These are phyloP conservation scores for Typhlomys cinereus DNA, from an alignment of 2,113 vertebrate genomes.

Conservation along the genomic window DNA sequence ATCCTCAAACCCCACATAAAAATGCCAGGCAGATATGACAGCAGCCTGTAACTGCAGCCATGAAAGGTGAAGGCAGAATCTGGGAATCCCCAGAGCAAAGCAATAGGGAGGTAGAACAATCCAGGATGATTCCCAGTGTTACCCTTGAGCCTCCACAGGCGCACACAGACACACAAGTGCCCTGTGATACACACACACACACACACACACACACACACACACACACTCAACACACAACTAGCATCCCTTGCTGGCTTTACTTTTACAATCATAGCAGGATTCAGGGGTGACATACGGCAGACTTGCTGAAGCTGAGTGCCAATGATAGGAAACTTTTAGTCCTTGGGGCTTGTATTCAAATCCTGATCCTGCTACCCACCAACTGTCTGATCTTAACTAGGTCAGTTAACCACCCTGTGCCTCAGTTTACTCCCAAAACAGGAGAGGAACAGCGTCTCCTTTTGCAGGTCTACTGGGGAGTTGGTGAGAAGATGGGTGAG, in stretches of 20 bases:
- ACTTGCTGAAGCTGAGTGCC: not conserved
- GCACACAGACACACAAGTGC: no score
- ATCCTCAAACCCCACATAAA: no score
- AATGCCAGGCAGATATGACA: no score
- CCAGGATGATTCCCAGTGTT: no score
- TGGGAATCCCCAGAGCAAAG: no score
- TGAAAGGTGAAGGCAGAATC: no score
- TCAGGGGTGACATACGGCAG: not conserved
- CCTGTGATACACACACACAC: no score
- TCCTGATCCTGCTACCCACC: not conserved
- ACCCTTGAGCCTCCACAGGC: no score
- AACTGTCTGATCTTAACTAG: not conserved
- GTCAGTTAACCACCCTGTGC: not conserved
- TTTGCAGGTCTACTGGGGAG: not conserved
- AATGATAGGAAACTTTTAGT: not conserved
- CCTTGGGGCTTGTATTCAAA: constrained; percentile 38
- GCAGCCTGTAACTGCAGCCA: no score
- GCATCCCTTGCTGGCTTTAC: constrained; percentile 55
- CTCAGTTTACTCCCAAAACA: not conserved
- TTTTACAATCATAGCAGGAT: constrained; percentile 54
- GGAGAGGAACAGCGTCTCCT: not conserved
- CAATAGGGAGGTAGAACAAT: no score
- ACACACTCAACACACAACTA: no score
- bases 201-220: no score
- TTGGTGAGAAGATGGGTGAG: not conserved